Conservation (phyloP, 2,113 vertebrate genomes). For the Octodon degus region DNA sequence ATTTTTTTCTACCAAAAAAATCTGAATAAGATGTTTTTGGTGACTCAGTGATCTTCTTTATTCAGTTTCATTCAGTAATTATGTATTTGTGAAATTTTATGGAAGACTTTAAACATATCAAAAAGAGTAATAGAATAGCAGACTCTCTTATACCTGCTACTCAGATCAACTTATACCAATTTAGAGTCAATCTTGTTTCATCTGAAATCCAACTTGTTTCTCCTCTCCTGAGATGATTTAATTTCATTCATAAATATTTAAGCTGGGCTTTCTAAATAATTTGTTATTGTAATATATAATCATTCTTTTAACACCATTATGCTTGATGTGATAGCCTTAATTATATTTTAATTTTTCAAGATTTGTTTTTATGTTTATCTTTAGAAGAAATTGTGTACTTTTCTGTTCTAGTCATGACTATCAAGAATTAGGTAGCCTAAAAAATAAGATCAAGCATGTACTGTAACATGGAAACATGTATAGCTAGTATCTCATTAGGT, state of each 20-base stretch:
- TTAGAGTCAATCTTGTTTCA: not conserved
- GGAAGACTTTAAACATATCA: not conserved
- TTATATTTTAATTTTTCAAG: conserved; percentile 1
- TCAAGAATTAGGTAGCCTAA: not conserved
- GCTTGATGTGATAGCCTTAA: not conserved
- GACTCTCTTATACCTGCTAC: not conserved
- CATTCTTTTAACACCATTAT: not conserved
- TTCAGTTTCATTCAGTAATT: not conserved
- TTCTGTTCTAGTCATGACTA: not conserved
- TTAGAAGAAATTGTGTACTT: not conserved
- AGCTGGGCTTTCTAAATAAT: not conserved
- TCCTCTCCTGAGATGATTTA: not conserved
- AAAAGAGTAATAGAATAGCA: not conserved
- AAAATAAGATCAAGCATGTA: not conserved
- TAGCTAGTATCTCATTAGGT: not conserved
- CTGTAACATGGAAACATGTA: not conserved
- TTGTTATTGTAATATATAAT: not conserved
- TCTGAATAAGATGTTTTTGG: not conserved
- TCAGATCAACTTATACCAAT: not conserved
- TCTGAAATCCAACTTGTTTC: not conserved
- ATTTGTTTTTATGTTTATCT: not conserved
- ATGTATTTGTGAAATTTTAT: not conserved
- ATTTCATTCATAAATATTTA: not conserved
- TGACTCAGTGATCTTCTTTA: not conserved
- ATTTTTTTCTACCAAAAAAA: not conserved